A percentile compares a stretch with the other conserved stretches of the same genome.
Conservation (phyloP, 2,797 vertebrate genomes). For the Anguilla marmorata region DNA sequence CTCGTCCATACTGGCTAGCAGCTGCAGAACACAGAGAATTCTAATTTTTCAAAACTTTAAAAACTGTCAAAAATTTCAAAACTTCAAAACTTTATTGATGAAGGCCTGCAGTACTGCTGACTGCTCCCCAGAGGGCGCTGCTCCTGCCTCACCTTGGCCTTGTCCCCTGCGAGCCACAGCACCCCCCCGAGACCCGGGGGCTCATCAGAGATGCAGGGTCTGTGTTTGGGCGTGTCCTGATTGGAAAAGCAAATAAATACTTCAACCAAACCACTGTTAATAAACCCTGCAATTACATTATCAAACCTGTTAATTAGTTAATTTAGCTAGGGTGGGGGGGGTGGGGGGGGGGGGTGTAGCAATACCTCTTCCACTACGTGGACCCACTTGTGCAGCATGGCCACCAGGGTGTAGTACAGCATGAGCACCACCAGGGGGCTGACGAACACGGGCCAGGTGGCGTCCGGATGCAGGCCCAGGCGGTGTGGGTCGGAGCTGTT, state of each 20-base stretch:
- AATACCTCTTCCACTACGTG: constrained; percentile 57
- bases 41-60: not conserved
- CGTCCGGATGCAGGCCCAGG: constrained; percentile 65
- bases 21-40: constrained; percentile 51
- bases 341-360: not conserved
- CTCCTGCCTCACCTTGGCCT: constrained; percentile 46
- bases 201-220: constrained; percentile 26
- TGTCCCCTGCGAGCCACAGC: constrained; percentile 28
- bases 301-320: not conserved
- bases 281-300: too few species aligned
- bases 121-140: constrained; percentile 53
- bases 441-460: constrained; percentile 74
- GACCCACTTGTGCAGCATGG: constrained; percentile 73
- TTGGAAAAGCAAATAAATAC: not conserved
- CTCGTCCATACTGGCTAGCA: constrained; percentile 69
- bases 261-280: not conserved
- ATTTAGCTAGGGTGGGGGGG: not conserved
- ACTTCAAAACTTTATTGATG: not conserved
- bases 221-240: constrained; percentile 2
- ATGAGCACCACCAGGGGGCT: constrained; percentile 76
- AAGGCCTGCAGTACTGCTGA: not conserved
- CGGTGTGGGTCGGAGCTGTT: constrained; percentile 65
- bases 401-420: constrained; percentile 76
- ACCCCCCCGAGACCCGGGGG: constrained; percentile 60
- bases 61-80: too few species aligned